phyloP scores from a whole-genome alignment of 64 coral and sea anemone genomes.

The Platygyra sinensis region DNA sequence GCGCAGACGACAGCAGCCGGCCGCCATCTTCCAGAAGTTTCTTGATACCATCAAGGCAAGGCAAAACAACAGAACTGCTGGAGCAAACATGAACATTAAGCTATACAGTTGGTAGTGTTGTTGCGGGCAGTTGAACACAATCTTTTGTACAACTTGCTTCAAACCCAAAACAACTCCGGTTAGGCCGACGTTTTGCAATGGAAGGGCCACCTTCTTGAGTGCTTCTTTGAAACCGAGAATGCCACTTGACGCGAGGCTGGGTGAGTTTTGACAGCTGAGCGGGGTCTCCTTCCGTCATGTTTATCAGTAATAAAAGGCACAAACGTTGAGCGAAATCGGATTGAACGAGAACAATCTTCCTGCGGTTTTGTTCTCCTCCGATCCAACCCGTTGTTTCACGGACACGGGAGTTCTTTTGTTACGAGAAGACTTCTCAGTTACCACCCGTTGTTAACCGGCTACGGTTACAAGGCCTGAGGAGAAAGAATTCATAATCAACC shows the following conservation, averaged over 20 bases:
- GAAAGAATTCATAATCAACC: background rate
- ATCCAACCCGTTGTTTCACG: background rate
- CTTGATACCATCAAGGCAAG: conserved; percentile 10
- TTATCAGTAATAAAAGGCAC: background rate
- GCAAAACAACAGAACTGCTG: background rate
- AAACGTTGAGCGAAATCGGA: background rate
- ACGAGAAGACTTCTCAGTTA: background rate
- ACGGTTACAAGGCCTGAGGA: background rate
- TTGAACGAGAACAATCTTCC: background rate
- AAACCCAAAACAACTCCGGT: background rate
- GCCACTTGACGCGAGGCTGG: background rate
- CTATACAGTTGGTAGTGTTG: background rate
- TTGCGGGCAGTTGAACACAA: conserved; percentile 12
- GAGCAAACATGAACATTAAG: background rate
- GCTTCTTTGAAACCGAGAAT: background rate
- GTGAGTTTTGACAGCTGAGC: background rate
- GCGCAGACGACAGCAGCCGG: background rate
- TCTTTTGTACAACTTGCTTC: background rate
- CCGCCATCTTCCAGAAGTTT: background rate
- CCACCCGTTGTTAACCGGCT: background rate
- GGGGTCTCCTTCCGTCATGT: background rate
- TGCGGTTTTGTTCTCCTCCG: background rate
- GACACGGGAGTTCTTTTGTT: background rate
- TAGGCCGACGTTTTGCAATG: background rate
- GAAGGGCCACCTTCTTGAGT: background rate